phyloP scores from a whole-genome alignment of 2,888 invertebrate genomes.

The Ophion ellenae region DNA sequence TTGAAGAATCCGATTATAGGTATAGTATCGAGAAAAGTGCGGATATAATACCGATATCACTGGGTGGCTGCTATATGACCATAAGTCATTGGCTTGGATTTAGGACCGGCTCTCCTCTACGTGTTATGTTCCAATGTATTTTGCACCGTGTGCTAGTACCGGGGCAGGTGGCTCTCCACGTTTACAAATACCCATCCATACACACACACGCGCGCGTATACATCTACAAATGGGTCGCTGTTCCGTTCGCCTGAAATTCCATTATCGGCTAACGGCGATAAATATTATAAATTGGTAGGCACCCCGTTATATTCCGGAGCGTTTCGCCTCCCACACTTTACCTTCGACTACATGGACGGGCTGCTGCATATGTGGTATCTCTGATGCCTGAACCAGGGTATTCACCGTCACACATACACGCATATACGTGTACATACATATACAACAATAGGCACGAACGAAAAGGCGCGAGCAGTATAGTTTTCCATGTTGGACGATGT shows the following conservation, averaged over 20 bases:
- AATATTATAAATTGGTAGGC: conserved; percentile 82
- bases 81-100: conserved; percentile 65
- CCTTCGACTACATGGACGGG: conserved; percentile 27
- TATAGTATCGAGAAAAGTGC: conserved; percentile 22
- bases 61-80: conserved; percentile 26
- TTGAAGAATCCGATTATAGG: neutral
- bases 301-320: conserved; percentile 55
- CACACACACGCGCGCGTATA: conserved; percentile 5
- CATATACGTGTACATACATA: neutral
- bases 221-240: conserved; percentile 22
- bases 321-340: conserved; percentile 42
- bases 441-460: neutral
- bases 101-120: conserved; percentile 53
- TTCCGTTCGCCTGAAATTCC: conserved; percentile 76
- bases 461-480: neutral
- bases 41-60: conserved; percentile 27
- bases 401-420: neutral
- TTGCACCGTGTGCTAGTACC: conserved; percentile 29
- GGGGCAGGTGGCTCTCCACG: conserved; percentile 46
- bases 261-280: conserved; percentile 81
- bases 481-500: neutral
- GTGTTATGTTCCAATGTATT: conserved; percentile 49
- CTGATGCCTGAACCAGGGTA: conserved; percentile 24
- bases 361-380: conserved; percentile 40
- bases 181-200: conserved; percentile 23